Base-by-base conservation (phyloP, 2,113 vertebrate genomes). In the Callipepla californica region DNA sequence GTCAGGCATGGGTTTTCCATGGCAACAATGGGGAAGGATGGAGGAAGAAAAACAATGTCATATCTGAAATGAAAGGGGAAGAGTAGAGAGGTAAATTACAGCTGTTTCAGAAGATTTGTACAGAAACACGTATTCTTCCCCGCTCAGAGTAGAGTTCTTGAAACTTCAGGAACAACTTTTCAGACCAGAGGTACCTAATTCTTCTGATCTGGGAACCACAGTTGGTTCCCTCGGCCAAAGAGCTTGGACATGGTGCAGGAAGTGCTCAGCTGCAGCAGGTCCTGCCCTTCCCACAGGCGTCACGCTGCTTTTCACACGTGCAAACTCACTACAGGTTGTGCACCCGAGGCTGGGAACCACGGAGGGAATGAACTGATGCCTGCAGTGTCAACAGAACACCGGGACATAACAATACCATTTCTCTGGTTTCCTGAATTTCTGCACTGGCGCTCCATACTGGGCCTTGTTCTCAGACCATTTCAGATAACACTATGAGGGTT, bases 1-100 rank as follows among this genome's bases (percentile, higher is more conserved):
- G 99, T 99, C 94, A 99, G 98, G 95, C 99, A 99, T 14, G 99
- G 99, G 95, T 99, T 99, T 98, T 99, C 99, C 99, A 99, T 99
- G 94, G 99, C 99, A 75, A 99, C 99, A 34, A 99, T 99, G 93
- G 99, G 99, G 92, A 99, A 99, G 77, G 99, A 99, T 19, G 99
- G 99, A 4, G 99, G 99, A 84, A 99, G 98, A 97, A 99, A 99
- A 86, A 99, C 99, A 9, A 99, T 98, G 98, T 99, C 99, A 17
- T 99, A 99, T 97, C 99, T 99, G 97, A 79, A 76, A 65, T 81
- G 19, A 79, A 13, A 38, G 36, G 22, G 8, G 13, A 42, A 82
- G 57, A 85, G 58, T 9, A 63, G 18, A 59, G 26, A 19, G 30
- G 34, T 58, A 34, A 83, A 51, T 65, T 58, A 48, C 18, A 69